A percentile compares a stretch with the other conserved stretches of the same genome.
Evolutionary conservation across 2,888 invertebrate species (phyloP).

Genomic region (Atethmia centrago): DNA sequence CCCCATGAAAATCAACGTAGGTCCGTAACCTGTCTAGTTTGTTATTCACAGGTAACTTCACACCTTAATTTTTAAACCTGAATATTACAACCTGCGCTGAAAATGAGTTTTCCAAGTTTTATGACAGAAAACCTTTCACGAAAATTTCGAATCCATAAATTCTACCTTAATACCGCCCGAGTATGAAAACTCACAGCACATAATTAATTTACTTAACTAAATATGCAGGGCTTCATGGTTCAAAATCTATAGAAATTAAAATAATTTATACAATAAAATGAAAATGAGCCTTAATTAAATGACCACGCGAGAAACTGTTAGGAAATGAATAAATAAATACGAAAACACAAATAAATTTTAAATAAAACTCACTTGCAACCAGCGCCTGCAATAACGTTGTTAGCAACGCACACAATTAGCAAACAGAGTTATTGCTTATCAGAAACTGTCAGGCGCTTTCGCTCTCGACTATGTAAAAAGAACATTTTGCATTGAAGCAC

Average conservation of each 20-base stretch:
- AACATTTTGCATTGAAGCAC: constrained; percentile 52
- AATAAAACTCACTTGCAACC: constrained; percentile 4
- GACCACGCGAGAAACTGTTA: not conserved
- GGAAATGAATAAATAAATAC: constrained; percentile 12
- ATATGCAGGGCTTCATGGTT: not conserved
- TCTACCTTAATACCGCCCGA: not conserved
- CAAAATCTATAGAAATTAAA: not conserved
- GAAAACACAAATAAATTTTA: not conserved
- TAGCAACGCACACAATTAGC: constrained; percentile 69
- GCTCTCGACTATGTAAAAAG: constrained; percentile 58
- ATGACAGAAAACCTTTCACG: constrained; percentile 20
- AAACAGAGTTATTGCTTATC: constrained; percentile 73
- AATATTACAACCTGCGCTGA: not conserved
- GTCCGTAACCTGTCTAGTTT: not conserved
- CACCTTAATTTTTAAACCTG: constrained; percentile 1
- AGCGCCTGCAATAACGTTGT: constrained; percentile 58
- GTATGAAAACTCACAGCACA: not conserved
- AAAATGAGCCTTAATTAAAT: constrained; percentile 2
- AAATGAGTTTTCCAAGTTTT: constrained; percentile 48
- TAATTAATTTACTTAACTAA: constrained; percentile 5
- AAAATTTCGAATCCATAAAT: constrained; percentile 30
- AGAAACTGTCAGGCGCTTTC: constrained; percentile 73
- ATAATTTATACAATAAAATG: not conserved
- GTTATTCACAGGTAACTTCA: not conserved
- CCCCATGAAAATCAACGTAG: no score